Conservation (phyloP, 1,140 invertebrate species). For the Rhopalosiphum maidis region DNA sequence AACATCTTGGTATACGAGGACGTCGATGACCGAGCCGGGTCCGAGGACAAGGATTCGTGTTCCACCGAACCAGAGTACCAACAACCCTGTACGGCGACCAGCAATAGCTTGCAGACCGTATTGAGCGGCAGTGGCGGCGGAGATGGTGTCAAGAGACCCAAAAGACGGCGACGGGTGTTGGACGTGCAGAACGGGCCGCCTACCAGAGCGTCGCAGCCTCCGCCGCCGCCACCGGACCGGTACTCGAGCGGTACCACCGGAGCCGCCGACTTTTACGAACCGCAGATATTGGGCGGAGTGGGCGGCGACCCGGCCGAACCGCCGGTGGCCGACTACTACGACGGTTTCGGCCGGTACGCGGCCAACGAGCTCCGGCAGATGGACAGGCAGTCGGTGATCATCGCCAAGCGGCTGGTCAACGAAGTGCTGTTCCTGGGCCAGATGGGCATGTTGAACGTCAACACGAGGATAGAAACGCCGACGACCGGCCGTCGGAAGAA, state of each 20-base stretch:
- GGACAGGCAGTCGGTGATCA: slow-evolving; percentile 53
- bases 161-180: slow-evolving; percentile 11
- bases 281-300: slow-evolving; percentile 34
- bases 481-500: not conserved
- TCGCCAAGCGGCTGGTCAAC: slow-evolving; percentile 45
- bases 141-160: not conserved
- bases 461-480: slow-evolving; percentile 31
- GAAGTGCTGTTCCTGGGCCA: slow-evolving; percentile 50
- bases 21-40: not conserved
- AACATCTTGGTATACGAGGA: slow-evolving; percentile 19
- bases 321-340: slow-evolving; percentile 43
- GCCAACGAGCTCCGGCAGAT: slow-evolving; percentile 51
- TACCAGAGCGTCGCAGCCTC: not conserved
- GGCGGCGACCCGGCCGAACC: slow-evolving; percentile 14
- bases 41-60: slow-evolving; percentile 35
- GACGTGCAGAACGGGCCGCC: not conserved
- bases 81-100: not conserved
- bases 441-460: slow-evolving; percentile 45
- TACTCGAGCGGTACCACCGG: not conserved
- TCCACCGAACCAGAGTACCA: not conserved
- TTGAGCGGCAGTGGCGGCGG: not conserved
- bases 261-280: not conserved
- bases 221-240: not conserved
- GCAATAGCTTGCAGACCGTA: not conserved
- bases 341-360: slow-evolving; percentile 48